phyloP scores from a whole-genome alignment of 2,888 invertebrate species.

The Danaus chrysippus region DNA sequence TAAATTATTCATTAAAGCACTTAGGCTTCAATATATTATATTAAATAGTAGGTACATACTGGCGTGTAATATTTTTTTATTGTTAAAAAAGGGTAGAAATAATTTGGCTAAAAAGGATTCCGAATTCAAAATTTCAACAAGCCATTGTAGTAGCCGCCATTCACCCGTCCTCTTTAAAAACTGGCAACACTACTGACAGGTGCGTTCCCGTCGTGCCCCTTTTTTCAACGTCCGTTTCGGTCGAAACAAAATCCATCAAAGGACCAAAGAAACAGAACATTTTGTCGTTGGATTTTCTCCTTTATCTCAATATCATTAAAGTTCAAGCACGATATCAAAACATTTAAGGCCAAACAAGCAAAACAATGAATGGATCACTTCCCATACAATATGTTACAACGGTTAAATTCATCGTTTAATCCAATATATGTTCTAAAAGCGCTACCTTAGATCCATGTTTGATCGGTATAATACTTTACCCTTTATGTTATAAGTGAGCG shows the following conservation, averaged over 20 bases:
- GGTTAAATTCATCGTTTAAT: slow-evolving; percentile 51
- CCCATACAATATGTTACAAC: slow-evolving; percentile 73
- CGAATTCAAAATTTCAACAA: slow-evolving; percentile 55
- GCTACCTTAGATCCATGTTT: slow-evolving; percentile 34
- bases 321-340: slow-evolving; percentile 37
- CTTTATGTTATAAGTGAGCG: slow-evolving; percentile 50
- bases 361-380: slow-evolving; percentile 76
- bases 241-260: slow-evolving; percentile 40
- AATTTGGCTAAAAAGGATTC: slow-evolving; percentile 38
- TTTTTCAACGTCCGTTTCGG: slow-evolving; percentile 77
- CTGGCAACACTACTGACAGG: slow-evolving; percentile 77
- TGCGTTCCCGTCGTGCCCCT: slow-evolving; percentile 77
- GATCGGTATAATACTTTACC: slow-evolving; percentile 25
- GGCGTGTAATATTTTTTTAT: too few species aligned
- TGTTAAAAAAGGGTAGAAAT: slow-evolving; percentile 15
- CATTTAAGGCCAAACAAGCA: slow-evolving; percentile 53
- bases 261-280: slow-evolving; percentile 36
- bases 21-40: too few species aligned
- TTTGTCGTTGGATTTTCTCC: slow-evolving; percentile 28
- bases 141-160: slow-evolving; percentile 62
- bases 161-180: slow-evolving; percentile 74
- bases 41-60: too few species aligned
- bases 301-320: slow-evolving; percentile 28
- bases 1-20: too few species aligned
- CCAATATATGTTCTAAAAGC: slow-evolving; percentile 48